Base-by-base conservation (phyloP, 2,888 invertebrate species). In the Crepidodera aurea region DNA sequence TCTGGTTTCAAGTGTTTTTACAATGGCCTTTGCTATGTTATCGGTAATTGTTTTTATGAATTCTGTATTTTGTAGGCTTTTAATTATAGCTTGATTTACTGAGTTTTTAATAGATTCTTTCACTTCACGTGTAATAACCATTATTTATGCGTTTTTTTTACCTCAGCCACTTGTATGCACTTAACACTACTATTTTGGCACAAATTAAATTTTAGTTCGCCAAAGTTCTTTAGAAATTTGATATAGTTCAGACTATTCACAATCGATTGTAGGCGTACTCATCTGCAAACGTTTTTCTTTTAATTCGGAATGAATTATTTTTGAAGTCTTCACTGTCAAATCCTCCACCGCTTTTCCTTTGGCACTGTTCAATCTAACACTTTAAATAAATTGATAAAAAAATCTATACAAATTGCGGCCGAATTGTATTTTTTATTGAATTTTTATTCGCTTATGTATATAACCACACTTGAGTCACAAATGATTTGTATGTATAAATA, bases 61-160 rank as follows among this genome's bases (percentile, higher is more conserved):
- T 2, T 32, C 32, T 32, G 2, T n/a, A 32, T 32, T 32, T 32
- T 32, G 32, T 10, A 32, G 10, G 10, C 44, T n/a, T 10, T 16
- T 44, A 3, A 1, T 44, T n/a, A 16, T 7, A 2, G 44, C 44
- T 18, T 16, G 4, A 16, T 16, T 15, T 4, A 44, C 18, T 18
- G 44, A 18, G 2, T 18, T n/a, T 44, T 44, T 18, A 16, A 44
- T 44, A 10, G n/a, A 8, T 2, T 44, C 44, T n/a, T 22, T 8
- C 5, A 44, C 6, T 44, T 44, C 44, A 3, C 44, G 1, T 44
- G 44, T 44, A n/a, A 44, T n/a, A 44, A 44, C 44, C 44, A 44
- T 44, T 39, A 32, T 32, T n/a, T 8, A 10, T 2, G 10, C 8
- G 10, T 32, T 32, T 32, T n/a, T 32, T 32, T 10, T 32, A 32